phyloP scores from a whole-genome alignment of 2,888 invertebrate genomes.

The Oligia latruncula region DNA sequence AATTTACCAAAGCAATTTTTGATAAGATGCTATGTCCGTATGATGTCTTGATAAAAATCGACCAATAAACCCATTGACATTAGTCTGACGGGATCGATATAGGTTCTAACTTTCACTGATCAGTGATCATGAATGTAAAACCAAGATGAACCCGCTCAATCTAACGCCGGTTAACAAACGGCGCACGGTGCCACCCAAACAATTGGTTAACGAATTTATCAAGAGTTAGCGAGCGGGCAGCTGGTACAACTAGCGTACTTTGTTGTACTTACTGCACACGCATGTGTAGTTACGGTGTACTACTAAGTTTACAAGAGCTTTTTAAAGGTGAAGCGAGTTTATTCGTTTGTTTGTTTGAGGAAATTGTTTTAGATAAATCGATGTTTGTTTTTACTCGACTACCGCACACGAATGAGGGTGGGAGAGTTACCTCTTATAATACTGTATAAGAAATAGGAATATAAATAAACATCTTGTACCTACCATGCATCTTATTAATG shows the following conservation, averaged over 20 bases:
- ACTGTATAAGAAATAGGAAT: neutral
- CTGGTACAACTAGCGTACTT: conserved; percentile 58
- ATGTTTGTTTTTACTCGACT: conserved; percentile 13
- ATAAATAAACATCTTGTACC: neutral
- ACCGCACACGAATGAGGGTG: neutral
- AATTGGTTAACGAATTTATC: conserved; percentile 67
- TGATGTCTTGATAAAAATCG: too few relatives aligned
- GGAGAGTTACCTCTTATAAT: neutral
- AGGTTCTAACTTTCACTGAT: neutral
- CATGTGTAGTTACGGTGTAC: conserved; percentile 39
- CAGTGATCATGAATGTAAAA: neutral
- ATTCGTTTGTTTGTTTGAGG: conserved; percentile 29
- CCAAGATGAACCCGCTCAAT: neutral
- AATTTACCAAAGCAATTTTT: neutral
- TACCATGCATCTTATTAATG: neutral
- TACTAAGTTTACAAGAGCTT: conserved; percentile 44
- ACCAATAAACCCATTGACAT: neutral
- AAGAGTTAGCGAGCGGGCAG: conserved; percentile 65
- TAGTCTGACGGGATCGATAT: neutral
- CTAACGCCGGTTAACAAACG: conserved; percentile 31
- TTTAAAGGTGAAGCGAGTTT: conserved; percentile 49
- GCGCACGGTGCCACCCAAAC: conserved; percentile 40
- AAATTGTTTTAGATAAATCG: conserved; percentile 51
- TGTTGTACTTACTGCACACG: conserved; percentile 59
- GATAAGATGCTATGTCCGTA: too few relatives aligned